Conservation (phyloP, 1,140 invertebrate species). For the Orchestia grillus region DNA sequence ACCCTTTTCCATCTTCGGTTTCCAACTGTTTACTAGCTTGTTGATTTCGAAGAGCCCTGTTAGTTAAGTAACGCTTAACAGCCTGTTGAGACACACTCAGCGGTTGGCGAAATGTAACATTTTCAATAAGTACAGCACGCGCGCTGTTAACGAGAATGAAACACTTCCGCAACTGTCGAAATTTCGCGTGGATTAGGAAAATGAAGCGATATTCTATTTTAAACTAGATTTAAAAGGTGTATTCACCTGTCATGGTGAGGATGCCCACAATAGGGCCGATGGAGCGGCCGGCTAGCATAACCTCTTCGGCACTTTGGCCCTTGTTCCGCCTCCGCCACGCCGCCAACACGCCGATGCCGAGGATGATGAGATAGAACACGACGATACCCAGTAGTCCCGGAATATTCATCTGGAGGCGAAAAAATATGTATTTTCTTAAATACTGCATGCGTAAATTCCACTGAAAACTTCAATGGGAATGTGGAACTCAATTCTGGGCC, state of each 20-base stretch:
- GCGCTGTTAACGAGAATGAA: background rate
- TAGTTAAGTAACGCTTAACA: no score
- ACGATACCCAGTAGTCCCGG: constrained; percentile 92
- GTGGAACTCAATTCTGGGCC: background rate
- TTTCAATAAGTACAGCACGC: background rate
- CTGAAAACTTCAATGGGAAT: background rate
- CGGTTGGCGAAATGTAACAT: background rate
- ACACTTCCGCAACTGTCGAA: background rate
- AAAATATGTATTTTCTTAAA: background rate
- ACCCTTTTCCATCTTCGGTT: no score
- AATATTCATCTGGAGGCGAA: constrained; percentile 78
- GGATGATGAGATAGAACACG: constrained; percentile 92
- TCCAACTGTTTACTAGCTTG: no score
- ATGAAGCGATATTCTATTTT: background rate
- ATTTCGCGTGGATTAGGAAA: background rate
- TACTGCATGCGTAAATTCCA: background rate
- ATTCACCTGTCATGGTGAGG: constrained; percentile 95
- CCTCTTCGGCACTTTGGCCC: constrained; percentile 79
- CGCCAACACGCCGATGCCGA: constrained; percentile 73
- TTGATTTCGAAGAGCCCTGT: no score
- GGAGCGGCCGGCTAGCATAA: constrained; percentile 95
- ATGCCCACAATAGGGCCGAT: constrained; percentile 97
- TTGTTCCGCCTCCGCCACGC: constrained; percentile 60
- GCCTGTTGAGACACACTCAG: background rate
- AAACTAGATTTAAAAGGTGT: background rate